phyloP scores from a whole-genome alignment of 2,113 vertebrate genomes.

The Boleophthalmus pectinirostris region DNA sequence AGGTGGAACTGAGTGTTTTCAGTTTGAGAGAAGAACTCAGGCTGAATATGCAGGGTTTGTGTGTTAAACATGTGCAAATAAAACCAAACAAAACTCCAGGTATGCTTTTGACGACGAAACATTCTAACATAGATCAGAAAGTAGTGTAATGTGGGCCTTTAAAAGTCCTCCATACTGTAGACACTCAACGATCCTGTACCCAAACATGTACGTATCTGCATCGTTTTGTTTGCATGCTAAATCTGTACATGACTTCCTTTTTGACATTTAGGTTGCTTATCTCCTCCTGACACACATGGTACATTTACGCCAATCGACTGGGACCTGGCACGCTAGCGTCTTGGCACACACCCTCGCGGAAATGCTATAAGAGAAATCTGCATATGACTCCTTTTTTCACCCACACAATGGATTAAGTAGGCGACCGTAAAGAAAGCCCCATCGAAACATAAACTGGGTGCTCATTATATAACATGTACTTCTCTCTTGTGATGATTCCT shows the following conservation, averaged over 20 bases:
- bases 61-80: too few relatives aligned
- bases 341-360: neutral
- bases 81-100: too few relatives aligned
- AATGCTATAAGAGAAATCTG: conserved; percentile 7
- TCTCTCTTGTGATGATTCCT: neutral
- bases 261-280: conserved; percentile 1
- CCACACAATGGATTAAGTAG: conserved; percentile 13
- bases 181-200: neutral
- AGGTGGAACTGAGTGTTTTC: too few relatives aligned
- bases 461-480: neutral
- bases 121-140: too few relatives aligned
- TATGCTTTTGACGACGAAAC: too few relatives aligned
- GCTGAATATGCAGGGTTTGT: too few relatives aligned
- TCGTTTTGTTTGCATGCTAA: neutral
- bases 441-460: neutral
- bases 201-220: neutral
- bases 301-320: neutral
- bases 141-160: too few relatives aligned
- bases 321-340: neutral
- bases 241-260: neutral
- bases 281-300: conserved; percentile 3
- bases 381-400: conserved; percentile 4
- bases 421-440: conserved; percentile 3
- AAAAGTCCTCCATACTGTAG: neutral
- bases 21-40: too few relatives aligned